Evolutionary conservation across 2,888 invertebrate genomes (phyloP).

Genomic region (Epirrhoe tristata): DNA sequence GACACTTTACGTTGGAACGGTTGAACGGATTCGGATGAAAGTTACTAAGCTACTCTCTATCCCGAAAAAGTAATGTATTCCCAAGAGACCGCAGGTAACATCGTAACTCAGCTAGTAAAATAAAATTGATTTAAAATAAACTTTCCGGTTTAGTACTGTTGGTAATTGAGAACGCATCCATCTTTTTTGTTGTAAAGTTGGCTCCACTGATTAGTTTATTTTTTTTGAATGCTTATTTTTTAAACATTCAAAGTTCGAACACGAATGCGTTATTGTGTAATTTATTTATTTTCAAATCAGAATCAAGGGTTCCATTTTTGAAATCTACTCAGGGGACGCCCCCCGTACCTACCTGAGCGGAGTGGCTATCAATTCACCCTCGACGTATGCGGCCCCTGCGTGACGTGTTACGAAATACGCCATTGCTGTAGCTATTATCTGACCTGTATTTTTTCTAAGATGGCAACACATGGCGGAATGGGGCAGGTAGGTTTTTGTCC

Average conservation of each 20-base stretch:
- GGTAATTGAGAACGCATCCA: too few relatives aligned
- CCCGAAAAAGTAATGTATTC: too few relatives aligned
- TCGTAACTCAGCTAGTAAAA: too few relatives aligned
- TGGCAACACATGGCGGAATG: constrained; percentile 27
- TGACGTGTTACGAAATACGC: constrained; percentile 62
- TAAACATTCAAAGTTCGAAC: not conserved
- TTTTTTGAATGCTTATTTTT: constrained; percentile 8
- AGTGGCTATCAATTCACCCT: constrained; percentile 71
- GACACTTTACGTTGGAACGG: too few relatives aligned
- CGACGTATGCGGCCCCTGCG: constrained; percentile 59
- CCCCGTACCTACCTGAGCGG: constrained; percentile 77
- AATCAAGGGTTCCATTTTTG: constrained; percentile 55
- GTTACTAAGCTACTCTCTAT: not conserved
- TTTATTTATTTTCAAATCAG: constrained; percentile 39
- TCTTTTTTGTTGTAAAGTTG: too few relatives aligned
- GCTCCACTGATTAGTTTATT: not conserved
- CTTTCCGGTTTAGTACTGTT: too few relatives aligned
- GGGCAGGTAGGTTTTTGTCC: constrained; percentile 1
- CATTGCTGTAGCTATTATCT: constrained; percentile 62
- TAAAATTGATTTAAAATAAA: too few relatives aligned
- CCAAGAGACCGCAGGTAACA: too few relatives aligned
- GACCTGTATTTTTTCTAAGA: constrained; percentile 31
- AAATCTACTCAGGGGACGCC: constrained; percentile 56
- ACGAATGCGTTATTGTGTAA: constrained; percentile 15
- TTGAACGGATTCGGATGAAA: too few relatives aligned